These are phyloP conservation scores for Gobius niger DNA, from an alignment of 2,113 vertebrate genomes.

Conservation along the genomic window DNA sequence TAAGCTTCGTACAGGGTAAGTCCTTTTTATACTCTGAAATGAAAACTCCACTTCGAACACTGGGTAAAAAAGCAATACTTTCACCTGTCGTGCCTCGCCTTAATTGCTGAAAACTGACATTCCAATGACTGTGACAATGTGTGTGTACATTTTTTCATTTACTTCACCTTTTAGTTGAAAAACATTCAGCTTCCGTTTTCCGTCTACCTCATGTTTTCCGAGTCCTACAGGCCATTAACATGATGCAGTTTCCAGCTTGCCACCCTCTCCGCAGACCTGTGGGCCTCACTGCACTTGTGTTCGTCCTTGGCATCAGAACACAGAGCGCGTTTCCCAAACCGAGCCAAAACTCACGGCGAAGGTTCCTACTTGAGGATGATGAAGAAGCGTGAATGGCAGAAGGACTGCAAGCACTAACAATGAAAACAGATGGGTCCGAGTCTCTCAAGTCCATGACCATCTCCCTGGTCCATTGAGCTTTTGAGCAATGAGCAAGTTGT, in stretches of 20 bases:
- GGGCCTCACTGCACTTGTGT: background rate
- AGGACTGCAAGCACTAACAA: background rate
- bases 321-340: background rate
- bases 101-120: too few relatives aligned
- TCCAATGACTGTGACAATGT: too few relatives aligned
- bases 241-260: background rate
- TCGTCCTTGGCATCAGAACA: background rate
- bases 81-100: too few relatives aligned
- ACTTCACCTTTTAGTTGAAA: too few relatives aligned
- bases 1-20: too few relatives aligned
- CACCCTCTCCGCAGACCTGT: background rate
- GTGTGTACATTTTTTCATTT: too few relatives aligned
- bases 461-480: constrained; percentile 10
- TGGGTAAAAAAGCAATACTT: too few relatives aligned
- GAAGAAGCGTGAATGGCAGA: background rate
- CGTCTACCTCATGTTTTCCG: background rate
- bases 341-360: background rate
- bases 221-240: background rate
- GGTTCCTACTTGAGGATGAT: constrained; percentile 7
- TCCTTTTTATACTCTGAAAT: too few relatives aligned
- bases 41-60: too few relatives aligned
- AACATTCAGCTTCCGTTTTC: background rate
- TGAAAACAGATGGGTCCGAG: constrained; percentile 4
- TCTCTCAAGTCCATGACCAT: constrained; percentile 4
- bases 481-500: constrained; percentile 4